Evolutionary conservation across 2,113 vertebrate genomes (phyloP), one percentile per base, ranked within the genome.

Genomic region (Xyrauchen texanus): DNA sequence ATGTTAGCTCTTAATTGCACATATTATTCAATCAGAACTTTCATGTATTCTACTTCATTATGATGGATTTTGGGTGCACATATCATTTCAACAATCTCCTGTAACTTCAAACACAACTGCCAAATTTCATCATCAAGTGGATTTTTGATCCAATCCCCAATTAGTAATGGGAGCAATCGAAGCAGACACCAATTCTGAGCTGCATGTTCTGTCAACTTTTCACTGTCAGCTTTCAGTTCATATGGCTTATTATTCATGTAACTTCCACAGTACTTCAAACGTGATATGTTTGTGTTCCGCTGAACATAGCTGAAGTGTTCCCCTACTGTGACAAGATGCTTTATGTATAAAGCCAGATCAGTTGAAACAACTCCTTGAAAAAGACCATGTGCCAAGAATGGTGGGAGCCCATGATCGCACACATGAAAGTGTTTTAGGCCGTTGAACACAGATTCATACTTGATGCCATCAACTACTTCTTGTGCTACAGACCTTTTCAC

Each of bases 281-380:
- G 11, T 13, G 63, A 65, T 65, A 65, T 65, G 13, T 42, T 65
- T 42, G 6, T 42, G 45, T 65, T 65, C 42, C 45, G 63, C 44
- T 65, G 63, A 8, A 11, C 13, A 13, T 47, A 67, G 15, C 7
- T 47, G 13, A 47, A 66, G 0, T 46, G 63, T 65, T 65, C 45
- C 6, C 8, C 63, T 45, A 65, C 63, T n/a, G 3, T 65, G 12
- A 65, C 63, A 6, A 65, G 45, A 13, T 65, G 42, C 44, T 65
- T 65, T 13, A 45, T 65, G 44, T 65, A 65, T 44, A 46, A 4
- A 4, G 42, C 11, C 13, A 65, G 42, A 65, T 65, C 63, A 7
- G 44, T 3, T 65, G 42, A 46, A 65, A 65, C 63, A 42, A 65
- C 42, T 10, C 63, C 63, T 44, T 65, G 11, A 65, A 65, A 65